Percentiles rank a stretch among this genome's conserved stretches.
phyloP scores from a whole-genome alignment of 1,140 invertebrate species.

The Drosophila suzukii region DNA sequence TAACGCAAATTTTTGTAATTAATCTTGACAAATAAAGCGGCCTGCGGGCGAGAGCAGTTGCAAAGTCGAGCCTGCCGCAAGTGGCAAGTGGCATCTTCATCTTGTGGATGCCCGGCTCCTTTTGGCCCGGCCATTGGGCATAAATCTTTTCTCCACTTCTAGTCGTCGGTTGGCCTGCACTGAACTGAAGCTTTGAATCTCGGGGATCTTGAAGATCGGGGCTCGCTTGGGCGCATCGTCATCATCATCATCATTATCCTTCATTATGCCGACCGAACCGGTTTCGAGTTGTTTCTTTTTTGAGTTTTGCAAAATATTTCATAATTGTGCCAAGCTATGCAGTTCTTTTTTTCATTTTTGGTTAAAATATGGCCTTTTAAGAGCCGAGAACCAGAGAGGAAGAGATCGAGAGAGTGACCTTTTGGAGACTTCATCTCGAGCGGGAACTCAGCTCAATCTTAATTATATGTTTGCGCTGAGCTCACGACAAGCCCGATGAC shows the following conservation, averaged over 20 bases:
- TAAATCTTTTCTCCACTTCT: constrained; percentile 78
- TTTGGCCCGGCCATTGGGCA: constrained; percentile 33
- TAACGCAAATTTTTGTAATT: constrained; percentile 82
- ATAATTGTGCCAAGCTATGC: constrained; percentile 82
- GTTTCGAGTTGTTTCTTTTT: constrained; percentile 46
- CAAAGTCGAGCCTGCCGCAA: constrained; percentile 14
- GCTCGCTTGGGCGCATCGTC: constrained; percentile 28
- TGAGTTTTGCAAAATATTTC: constrained; percentile 69
- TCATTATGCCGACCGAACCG: constrained; percentile 72
- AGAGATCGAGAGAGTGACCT: constrained; percentile 51
- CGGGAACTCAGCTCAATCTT: constrained; percentile 44
- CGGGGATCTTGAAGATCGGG: constrained; percentile 18
- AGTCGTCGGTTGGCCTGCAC: constrained; percentile 2
- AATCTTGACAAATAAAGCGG: constrained; percentile 81
- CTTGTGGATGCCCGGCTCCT: constrained; percentile 49
- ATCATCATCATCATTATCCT: constrained; percentile 81
- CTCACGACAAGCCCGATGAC: constrained; percentile 67
- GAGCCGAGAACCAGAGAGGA: constrained; percentile 15
- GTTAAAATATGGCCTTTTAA: constrained; percentile 72
- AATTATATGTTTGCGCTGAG: constrained; percentile 65
- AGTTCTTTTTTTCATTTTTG: constrained; percentile 58
- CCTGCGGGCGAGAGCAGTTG: constrained; percentile 30
- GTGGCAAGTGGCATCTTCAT: constrained; percentile 66
- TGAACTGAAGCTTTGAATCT: constrained; percentile 22
- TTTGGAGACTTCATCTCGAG: constrained; percentile 23